A percentile compares a stretch with the other conserved stretches of the same genome.
These are phyloP conservation scores for Hemiscyllium ocellatum DNA, from an alignment of 2,113 vertebrate species.

Conservation along the genomic window DNA sequence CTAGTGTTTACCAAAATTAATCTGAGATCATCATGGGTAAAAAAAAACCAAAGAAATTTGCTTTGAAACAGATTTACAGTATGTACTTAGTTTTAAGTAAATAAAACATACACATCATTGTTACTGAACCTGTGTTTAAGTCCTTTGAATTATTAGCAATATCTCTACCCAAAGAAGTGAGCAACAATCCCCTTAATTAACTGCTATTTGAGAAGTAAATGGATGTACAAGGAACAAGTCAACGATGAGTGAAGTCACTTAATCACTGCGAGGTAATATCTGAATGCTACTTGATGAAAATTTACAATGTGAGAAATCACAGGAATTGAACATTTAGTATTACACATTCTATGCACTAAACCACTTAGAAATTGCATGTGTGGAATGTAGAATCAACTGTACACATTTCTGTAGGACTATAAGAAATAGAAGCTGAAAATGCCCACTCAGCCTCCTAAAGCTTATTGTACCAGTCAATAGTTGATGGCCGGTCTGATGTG, in stretches of 20 bases:
- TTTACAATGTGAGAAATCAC: too few species aligned
- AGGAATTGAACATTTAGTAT: too few species aligned
- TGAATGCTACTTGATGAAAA: not conserved
- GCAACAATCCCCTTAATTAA: not conserved
- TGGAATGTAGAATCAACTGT: too few species aligned
- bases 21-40: not conserved
- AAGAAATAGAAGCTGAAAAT: too few species aligned
- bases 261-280: not conserved
- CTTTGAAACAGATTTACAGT: not conserved
- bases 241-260: not conserved
- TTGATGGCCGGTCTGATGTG: too few species aligned
- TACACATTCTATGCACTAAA: too few species aligned
- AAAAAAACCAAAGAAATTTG: not conserved
- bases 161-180: not conserved
- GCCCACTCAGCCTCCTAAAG: too few species aligned
- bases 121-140: not conserved
- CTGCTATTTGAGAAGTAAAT: not conserved
- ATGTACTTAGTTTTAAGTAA: not conserved
- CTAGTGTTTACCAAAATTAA: not conserved
- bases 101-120: not conserved
- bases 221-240: not conserved
- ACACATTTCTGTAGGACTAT: too few species aligned
- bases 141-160: not conserved
- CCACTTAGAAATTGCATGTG: too few species aligned
- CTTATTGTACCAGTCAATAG: too few species aligned